These are phyloP conservation scores for Corbicula japonica DNA, from an alignment of 2,888 invertebrate species.

Conservation along the genomic window DNA sequence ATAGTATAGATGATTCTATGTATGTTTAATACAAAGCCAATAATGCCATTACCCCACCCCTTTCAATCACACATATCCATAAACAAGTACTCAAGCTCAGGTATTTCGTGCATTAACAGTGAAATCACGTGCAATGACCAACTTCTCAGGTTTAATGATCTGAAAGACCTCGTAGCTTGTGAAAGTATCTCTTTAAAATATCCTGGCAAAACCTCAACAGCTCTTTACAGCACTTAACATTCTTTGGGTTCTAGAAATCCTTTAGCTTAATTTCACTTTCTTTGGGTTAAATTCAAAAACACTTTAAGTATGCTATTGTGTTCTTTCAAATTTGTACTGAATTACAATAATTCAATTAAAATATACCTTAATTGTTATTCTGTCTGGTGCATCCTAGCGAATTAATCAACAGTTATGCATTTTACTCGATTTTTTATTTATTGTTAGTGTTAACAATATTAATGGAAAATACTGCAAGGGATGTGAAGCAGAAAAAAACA, in stretches of 20 bases:
- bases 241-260: too few relatives aligned
- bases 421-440: too few relatives aligned
- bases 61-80: constrained; percentile 7
- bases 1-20: constrained; percentile 27
- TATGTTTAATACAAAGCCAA: constrained; percentile 15
- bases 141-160: constrained; percentile 43
- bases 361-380: too few relatives aligned
- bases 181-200: constrained; percentile 39
- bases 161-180: constrained; percentile 78
- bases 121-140: constrained; percentile 2
- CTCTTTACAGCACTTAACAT: too few relatives aligned
- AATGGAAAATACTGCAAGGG: too few relatives aligned
- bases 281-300: too few relatives aligned
- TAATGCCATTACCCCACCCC: constrained; percentile 35
- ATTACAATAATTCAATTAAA: too few relatives aligned
- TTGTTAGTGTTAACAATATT: too few relatives aligned
- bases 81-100: constrained; percentile 1
- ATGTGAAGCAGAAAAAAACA: too few relatives aligned
- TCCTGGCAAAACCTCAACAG: constrained; percentile 36
- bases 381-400: too few relatives aligned
- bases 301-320: not conserved
- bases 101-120: constrained; percentile 13
- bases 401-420: too few relatives aligned
- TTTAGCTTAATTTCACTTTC: too few relatives aligned
- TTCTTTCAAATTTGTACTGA: not conserved